Base-by-base conservation (phyloP, 2,888 invertebrate species). In the Dromius quadrimaculatus region DNA sequence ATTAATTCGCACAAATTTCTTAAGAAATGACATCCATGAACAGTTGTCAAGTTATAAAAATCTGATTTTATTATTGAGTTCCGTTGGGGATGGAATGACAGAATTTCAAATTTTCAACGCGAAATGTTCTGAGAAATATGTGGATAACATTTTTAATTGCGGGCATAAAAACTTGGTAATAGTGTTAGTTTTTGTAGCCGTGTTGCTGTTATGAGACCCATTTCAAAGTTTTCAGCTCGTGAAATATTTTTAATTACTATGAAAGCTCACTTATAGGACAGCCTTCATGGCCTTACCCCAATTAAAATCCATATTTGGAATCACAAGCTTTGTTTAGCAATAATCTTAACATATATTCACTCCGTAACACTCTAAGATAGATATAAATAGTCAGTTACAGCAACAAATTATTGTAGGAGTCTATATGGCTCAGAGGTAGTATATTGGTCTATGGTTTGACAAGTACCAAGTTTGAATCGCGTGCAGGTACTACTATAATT, bases 51-150 rank as follows among this genome's bases (percentile, higher is more conserved):
- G 15, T 17, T 28, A 23, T 54, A 8, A 13, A 54, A 54, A 54
- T 54, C 28, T 54, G 28, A 54, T 28, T 54, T 54, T 28, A 38
- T 50, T 50, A 54, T 54, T 28, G 28, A 54, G 19, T 54, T 54
- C 28, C 22, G 9, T 19, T 59, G 34, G 11, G 19, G 36, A 59
- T 59, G 19, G 19, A 59, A 59, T 20, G 20, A 28, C 50, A 28
- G 20, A 59, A 36, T 59, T 59, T 59, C 0, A 36, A 59, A 59
- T 59, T 59, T 20, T 8, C n/a, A n/a, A n/a, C n/a, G n/a, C n/a
- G n/a, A n/a, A n/a, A n/a, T n/a, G n/a, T n/a, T n/a, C n/a, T n/a
- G n/a, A n/a, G n/a, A 59, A 59, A 59, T 34, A 28, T 17, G 17
- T 57, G 22, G n/a, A 17, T 36, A 36, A 59, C 59, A 36, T 59